Conservation (phyloP, 2,888 invertebrate genomes). For the Sarcophaga variegata region DNA sequence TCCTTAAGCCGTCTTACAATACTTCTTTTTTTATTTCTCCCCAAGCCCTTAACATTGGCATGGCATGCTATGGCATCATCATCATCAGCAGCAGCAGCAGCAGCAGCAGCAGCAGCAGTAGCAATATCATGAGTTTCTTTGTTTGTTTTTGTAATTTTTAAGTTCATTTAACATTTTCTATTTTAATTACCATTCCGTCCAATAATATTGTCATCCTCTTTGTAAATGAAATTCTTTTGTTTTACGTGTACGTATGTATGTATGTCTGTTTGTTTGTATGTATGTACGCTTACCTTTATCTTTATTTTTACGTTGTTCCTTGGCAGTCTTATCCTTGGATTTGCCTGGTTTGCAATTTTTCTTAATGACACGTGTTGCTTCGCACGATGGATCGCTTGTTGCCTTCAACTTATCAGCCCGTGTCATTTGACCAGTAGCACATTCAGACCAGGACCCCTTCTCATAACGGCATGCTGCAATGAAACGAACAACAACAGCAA, state of each 20-base stretch:
- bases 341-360: slow-evolving; percentile 93
- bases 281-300: slow-evolving; percentile 83
- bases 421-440: slow-evolving; percentile 91
- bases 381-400: slow-evolving; percentile 91
- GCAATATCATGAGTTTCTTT: neutral
- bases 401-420: slow-evolving; percentile 91
- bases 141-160: slow-evolving; percentile 6
- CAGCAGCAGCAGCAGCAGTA: neutral
- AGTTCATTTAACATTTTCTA: slow-evolving; percentile 32
- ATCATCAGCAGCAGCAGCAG: neutral
- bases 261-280: neutral
- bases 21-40: too few species aligned
- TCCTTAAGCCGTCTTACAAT: slow-evolving; percentile 14
- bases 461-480: slow-evolving; percentile 91
- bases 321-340: slow-evolving; percentile 82
- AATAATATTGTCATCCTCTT: neutral
- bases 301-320: slow-evolving; percentile 82
- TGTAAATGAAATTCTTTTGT: neutral
- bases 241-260: neutral
- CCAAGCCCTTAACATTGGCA: too few species aligned
- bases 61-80: neutral
- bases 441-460: slow-evolving; percentile 93
- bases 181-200: slow-evolving; percentile 30
- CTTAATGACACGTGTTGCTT: slow-evolving; percentile 90
- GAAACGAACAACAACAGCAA: neutral